phyloP scores from a whole-genome alignment of 2,113 vertebrate species.

The Procavia capensis region DNA sequence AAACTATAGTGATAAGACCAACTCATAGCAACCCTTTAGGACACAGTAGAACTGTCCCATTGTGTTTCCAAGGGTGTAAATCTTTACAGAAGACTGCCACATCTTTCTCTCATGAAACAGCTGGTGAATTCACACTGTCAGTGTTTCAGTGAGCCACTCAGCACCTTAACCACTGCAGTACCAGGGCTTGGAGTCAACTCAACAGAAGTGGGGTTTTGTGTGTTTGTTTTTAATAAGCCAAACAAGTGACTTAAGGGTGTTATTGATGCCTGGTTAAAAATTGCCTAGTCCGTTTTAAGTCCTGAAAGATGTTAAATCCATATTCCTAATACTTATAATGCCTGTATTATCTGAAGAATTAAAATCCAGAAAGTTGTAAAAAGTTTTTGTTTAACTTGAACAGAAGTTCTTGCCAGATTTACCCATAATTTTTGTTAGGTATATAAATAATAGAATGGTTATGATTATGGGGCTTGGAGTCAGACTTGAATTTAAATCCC shows the following conservation, averaged over 20 bases:
- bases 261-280: constrained; percentile 35
- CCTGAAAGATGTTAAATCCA: constrained; percentile 25
- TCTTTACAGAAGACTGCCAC: no score
- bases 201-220: no score
- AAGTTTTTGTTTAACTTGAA: constrained; percentile 53
- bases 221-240: neutral
- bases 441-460: constrained; percentile 38
- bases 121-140: no score
- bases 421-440: constrained; percentile 38
- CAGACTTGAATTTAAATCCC: constrained; percentile 43
- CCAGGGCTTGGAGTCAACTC: no score
- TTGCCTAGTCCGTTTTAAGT: constrained; percentile 5
- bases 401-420: constrained; percentile 46
- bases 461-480: constrained; percentile 1
- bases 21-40: no score
- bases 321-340: constrained; percentile 37
- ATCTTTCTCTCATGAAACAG: no score
- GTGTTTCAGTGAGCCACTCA: no score
- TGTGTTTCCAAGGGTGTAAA: no score
- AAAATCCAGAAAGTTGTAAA: constrained; percentile 54
- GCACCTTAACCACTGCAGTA: no score
- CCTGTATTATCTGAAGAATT: constrained; percentile 56
- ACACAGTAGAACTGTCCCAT: no score
- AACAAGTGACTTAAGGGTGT: neutral
- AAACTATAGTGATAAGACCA: constrained; percentile 5